Base-by-base conservation (phyloP, 2,888 invertebrate genomes). In the Drosophila lutescens region DNA sequence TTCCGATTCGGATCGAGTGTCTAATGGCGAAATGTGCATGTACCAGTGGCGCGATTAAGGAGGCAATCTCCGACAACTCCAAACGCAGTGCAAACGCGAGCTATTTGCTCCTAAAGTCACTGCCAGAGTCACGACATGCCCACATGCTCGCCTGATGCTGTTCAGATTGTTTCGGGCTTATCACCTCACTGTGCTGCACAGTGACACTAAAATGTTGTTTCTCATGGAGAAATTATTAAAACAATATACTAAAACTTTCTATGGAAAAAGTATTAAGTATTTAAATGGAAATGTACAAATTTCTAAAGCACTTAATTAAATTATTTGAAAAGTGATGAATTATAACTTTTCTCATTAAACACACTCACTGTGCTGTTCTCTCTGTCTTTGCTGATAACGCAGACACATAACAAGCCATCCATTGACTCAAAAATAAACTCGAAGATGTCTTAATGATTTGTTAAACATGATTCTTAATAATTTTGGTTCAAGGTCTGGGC, bases 391-490 rank as follows among this genome's bases (percentile, higher is more conserved):
- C 10, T 62, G 74, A 74, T 74, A 74, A 43, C 2, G 2, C 20
- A 20, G 43, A 23, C 56, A 43, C 63, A 55, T 41, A 70, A 43
- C 23, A 59, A 63, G 44, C 44, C 46, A 44, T 49, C 36, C 20
- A 30, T 51, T 5, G 26, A 20, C 20, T 15, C n/a, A 51, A 70
- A 59, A 67, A 65, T 54, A 61, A 56, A 70, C 55, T 55, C 41
- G 69, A 81, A 68, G 70, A 78, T 83, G 78, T 80, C 67, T 72
- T 70, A 89, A 89, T 89, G 86, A 90, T 89, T 89, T 90, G 90
- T 90, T 89, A 83, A 90, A 90, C 90, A 90, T 88, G 90, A 80
- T 80, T 81, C 89, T 89, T 77, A 78, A 89, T 80, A 78, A 86
- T 85, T 87, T 73, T 80, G 80, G 89, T 88, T 90, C 90, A 90